phyloP scores from a whole-genome alignment of 2,797 vertebrate species.

The Peromyscus eremicus region DNA sequence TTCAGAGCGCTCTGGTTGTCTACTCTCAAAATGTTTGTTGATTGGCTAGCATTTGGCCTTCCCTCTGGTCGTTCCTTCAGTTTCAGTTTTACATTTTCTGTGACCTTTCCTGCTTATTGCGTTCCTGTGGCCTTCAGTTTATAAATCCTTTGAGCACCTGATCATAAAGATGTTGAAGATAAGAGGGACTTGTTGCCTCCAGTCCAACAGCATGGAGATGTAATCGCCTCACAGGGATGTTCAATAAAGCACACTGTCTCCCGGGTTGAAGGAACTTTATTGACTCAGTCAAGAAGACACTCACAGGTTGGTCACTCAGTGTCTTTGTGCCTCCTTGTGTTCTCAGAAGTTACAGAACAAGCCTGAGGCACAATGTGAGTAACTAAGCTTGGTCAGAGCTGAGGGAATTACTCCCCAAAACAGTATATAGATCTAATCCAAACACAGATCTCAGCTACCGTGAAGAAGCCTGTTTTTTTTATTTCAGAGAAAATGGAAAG shows the following conservation, averaged over 20 bases:
- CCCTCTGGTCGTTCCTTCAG: neutral
- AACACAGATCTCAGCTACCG: neutral
- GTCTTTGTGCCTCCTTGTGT: neutral
- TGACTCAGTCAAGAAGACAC: neutral
- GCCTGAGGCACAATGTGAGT: neutral
- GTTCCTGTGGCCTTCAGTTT: neutral
- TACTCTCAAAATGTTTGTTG: neutral
- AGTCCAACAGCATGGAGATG: neutral
- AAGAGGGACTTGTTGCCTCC: neutral
- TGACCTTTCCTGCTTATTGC: neutral
- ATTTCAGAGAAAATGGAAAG: neutral
- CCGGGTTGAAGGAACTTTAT: neutral
- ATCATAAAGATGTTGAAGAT: neutral
- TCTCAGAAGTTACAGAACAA: neutral
- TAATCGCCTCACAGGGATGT: neutral
- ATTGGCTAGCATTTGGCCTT: neutral
- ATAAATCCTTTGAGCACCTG: neutral
- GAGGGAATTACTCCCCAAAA: neutral
- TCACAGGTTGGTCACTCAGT: neutral
- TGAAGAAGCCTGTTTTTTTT: neutral
- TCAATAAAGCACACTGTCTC: neutral
- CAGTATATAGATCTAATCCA: neutral
- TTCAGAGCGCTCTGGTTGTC: neutral
- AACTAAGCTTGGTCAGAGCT: neutral
- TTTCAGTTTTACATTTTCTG: neutral